phyloP scores from a whole-genome alignment of 2,888 invertebrate species.

The Thelaira solivaga region DNA sequence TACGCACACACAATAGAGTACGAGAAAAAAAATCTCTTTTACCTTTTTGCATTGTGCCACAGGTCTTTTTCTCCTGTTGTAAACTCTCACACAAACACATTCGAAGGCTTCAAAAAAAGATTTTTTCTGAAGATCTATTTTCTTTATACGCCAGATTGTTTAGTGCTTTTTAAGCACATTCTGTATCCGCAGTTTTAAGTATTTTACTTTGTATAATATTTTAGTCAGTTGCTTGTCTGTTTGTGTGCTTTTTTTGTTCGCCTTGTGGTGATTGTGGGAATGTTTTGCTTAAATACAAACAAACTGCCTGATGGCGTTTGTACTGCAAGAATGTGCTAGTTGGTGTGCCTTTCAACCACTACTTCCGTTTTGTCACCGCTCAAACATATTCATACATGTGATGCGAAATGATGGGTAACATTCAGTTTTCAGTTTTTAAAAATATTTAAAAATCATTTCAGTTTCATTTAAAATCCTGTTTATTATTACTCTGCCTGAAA shows the following conservation, averaged over 20 bases:
- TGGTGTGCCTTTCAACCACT: conserved; percentile 48
- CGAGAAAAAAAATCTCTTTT: conserved; percentile 38
- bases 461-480: background rate
- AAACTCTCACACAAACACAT: background rate
- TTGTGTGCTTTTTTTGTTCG: background rate
- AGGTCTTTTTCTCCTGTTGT: conserved; percentile 38
- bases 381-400: conserved; percentile 43
- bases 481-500: background rate
- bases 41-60: conserved; percentile 57
- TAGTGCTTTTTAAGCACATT: conserved; percentile 57
- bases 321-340: conserved; percentile 1
- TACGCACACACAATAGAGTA: background rate
- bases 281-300: conserved; percentile 3
- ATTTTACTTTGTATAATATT: conserved; percentile 42
- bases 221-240: background rate
- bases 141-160: conserved; percentile 56
- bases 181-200: conserved; percentile 51
- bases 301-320: conserved; percentile 19
- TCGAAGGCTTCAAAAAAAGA: conserved; percentile 7
- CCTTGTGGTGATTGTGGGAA: background rate
- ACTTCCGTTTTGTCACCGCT: conserved; percentile 57
- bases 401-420: too few relatives aligned
- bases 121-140: conserved; percentile 3
- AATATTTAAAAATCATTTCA: too few relatives aligned
- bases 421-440: too few relatives aligned